Base-by-base conservation (phyloP, 2,113 vertebrate genomes). In the Thinocorus orbignyianus region DNA sequence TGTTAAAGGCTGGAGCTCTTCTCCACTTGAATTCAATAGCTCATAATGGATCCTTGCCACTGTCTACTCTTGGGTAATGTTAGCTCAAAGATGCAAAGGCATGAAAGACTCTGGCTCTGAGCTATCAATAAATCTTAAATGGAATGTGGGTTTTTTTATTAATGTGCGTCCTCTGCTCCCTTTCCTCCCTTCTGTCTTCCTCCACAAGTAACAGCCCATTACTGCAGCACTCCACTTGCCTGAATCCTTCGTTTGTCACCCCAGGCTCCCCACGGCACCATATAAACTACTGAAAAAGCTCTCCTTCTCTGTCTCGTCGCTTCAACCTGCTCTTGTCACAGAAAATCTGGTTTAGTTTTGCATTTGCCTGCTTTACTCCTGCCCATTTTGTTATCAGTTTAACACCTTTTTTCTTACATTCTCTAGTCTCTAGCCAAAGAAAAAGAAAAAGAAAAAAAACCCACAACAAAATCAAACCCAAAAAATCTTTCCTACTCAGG, bases 111-210 rank as follows among this genome's bases (percentile, higher is more conserved):
- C 70, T 46, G 76, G 81, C 66, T 94, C 87, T 78, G 71, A 88
- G 55, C 55, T 84, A 91, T 41, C 94, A 72, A 86, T 88, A 93
- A 94, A 90, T 76, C 72, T 92, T 78, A 66, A 60, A 88, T 30
- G 44, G 85, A 94, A 74, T 60, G n/a, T 66, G 49, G 4, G 2
- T 26, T 81, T 77, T 77, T 90, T 93, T 86, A 90, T 94, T 81
- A 90, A 88, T 65, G 82, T 51, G 48, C 81, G 39, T 94, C 41
- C 61, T 80, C 65, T 88, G 61, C 66, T 95, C 68, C 46, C 66
- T 90, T 46, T 86, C 85, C 65, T 92, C 74, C 73, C 79, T 86
- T 77, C 81, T 14, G 22, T 69, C 94, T 94, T 85, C 54, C 71
- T 86, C 37, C 72, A 77, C 71, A 41, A 7, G 7, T 65, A 87